Evolutionary conservation across 2,888 invertebrate species (phyloP).

Genomic region (Matsumyia berberina): DNA sequence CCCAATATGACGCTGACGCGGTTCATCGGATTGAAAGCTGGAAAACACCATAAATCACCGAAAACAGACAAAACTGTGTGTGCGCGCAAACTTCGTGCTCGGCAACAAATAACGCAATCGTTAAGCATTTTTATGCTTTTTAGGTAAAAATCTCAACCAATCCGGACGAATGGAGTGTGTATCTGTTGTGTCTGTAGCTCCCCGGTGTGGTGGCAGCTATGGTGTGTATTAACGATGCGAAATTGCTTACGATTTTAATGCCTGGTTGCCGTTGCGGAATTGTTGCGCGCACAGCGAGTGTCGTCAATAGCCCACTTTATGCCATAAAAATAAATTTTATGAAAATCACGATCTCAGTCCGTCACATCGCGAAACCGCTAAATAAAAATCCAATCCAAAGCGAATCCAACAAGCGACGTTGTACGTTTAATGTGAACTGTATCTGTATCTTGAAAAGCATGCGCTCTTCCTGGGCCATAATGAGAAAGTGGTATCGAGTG

Average conservation of each 20-base stretch:
- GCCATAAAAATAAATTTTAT: slow-evolving; percentile 76
- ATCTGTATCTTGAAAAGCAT: slow-evolving; percentile 33
- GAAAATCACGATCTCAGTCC: slow-evolving; percentile 72
- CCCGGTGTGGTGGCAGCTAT: not conserved
- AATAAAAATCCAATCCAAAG: slow-evolving; percentile 36
- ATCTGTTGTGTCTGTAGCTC: slow-evolving; percentile 13
- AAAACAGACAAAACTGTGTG: slow-evolving; percentile 54
- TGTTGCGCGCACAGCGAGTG: slow-evolving; percentile 66
- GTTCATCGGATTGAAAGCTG: slow-evolving; percentile 45
- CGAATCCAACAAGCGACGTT: slow-evolving; percentile 54
- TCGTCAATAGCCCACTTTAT: slow-evolving; percentile 74
- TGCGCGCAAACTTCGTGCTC: slow-evolving; percentile 58
- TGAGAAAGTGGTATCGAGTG: slow-evolving; percentile 53
- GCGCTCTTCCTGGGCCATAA: slow-evolving; percentile 48
- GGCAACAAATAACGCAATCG: slow-evolving; percentile 66
- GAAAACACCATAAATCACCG: slow-evolving; percentile 70
- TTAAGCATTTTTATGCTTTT: slow-evolving; percentile 63
- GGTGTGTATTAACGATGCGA: slow-evolving; percentile 44
- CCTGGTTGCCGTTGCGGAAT: slow-evolving; percentile 53
- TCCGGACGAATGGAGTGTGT: slow-evolving; percentile 16
- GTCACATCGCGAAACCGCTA: slow-evolving; percentile 59
- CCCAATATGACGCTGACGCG: slow-evolving; percentile 13
- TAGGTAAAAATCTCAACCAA: slow-evolving; percentile 70
- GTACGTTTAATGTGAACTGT: slow-evolving; percentile 48
- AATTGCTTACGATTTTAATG: slow-evolving; percentile 63